Conservation (phyloP, 2,113 vertebrate genomes). For the Pantherophis guttatus region DNA sequence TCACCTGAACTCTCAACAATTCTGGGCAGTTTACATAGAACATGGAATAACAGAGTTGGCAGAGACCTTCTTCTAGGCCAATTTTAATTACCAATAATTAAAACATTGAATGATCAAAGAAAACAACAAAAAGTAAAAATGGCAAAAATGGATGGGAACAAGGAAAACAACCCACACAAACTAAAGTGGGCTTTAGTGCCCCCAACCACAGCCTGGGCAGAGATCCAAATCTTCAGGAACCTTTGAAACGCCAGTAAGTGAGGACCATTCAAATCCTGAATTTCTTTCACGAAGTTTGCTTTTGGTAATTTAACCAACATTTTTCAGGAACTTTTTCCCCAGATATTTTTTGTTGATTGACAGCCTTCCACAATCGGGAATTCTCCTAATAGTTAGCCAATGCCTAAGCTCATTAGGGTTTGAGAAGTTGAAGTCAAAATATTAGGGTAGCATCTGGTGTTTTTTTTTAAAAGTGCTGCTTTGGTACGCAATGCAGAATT, state of each 20-base stretch:
- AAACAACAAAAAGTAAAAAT: not conserved
- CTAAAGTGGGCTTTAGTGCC: too few relatives aligned
- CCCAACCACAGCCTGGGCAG: not conserved
- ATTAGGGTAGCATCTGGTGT: not conserved
- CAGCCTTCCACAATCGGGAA: not conserved
- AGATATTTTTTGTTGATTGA: not conserved
- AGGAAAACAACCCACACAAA: too few relatives aligned
- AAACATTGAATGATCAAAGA: not conserved
- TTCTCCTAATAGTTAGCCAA: not conserved
- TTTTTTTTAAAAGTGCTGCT: not conserved
- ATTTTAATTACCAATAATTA: not conserved
- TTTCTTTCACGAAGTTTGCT: not conserved
- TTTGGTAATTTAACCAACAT: not conserved
- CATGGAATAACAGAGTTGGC: too few relatives aligned
- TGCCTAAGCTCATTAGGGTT: not conserved
- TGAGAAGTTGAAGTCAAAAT: not conserved
- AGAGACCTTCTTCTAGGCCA: too few relatives aligned
- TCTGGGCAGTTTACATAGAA: not conserved
- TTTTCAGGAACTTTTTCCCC: not conserved
- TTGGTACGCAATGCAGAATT: not conserved
- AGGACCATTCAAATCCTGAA: not conserved
- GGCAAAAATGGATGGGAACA: not conserved
- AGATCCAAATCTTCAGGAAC: not conserved
- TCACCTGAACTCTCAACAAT: not conserved
- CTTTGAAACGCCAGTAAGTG: not conserved